A percentile compares a stretch with the other conserved stretches of the same genome.
Evolutionary conservation across 2,888 invertebrate species (phyloP).

Genomic region (Drosophila pegasa): DNA sequence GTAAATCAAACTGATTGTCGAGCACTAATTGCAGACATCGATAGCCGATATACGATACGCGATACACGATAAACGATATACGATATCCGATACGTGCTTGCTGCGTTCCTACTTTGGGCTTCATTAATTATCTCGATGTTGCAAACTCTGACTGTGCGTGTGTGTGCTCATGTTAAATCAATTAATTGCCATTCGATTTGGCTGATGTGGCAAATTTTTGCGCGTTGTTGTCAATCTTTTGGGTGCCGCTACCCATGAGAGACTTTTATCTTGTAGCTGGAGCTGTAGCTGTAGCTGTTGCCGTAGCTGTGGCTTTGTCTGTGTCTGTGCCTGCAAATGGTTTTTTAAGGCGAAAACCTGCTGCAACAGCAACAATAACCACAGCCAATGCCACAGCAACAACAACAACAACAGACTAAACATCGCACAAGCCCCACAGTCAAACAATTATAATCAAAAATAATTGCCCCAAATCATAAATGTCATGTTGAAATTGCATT

Average conservation of each 20-base stretch:
- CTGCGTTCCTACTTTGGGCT: slow-evolving; percentile 38
- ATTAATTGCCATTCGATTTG: slow-evolving; percentile 72
- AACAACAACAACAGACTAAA: slow-evolving; percentile 11
- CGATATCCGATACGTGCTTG: slow-evolving; percentile 3
- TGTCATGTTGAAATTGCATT: slow-evolving; percentile 57
- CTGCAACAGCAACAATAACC: slow-evolving; percentile 31
- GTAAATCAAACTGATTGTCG: slow-evolving; percentile 17
- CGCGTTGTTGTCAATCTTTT: slow-evolving; percentile 52
- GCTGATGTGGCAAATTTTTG: slow-evolving; percentile 53
- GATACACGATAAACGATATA: slow-evolving; percentile 15
- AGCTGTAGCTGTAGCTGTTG: slow-evolving; percentile 13
- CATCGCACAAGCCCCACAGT: slow-evolving; percentile 16
- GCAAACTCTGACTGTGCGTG: slow-evolving; percentile 24
- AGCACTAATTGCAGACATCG: slow-evolving; percentile 47
- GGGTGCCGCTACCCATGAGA: slow-evolving; percentile 56
- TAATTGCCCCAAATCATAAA: slow-evolving; percentile 68
- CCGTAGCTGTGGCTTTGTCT: not conserved
- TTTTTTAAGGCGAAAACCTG: slow-evolving; percentile 41
- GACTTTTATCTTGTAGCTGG: slow-evolving; percentile 36
- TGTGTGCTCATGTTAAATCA: slow-evolving; percentile 59
- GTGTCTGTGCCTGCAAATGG: slow-evolving; percentile 20
- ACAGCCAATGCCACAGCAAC: slow-evolving; percentile 7
- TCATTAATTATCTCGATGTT: slow-evolving; percentile 55
- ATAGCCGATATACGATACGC: slow-evolving; percentile 23
- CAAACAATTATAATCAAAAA: slow-evolving; percentile 62